These are phyloP conservation scores for Agrochola macilenta DNA, from an alignment of 2,888 invertebrate species.

Conservation along the genomic window DNA sequence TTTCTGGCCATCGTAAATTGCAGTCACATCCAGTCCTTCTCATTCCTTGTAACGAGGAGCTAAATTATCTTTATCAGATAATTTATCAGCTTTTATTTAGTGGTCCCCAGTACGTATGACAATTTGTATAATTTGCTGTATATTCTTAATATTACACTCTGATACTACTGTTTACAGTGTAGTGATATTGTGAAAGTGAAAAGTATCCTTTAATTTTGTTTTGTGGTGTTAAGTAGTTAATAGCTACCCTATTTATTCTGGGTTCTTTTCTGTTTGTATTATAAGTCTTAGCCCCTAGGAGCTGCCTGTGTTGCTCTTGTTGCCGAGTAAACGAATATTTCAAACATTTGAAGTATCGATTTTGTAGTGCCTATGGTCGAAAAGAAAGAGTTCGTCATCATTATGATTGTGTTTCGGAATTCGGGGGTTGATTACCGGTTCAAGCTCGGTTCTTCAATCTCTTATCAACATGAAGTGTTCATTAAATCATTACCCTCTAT, in stretches of 20 bases:
- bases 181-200: neutral
- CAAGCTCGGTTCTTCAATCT: neutral
- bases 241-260: too few species aligned
- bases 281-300: too few species aligned
- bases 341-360: too few species aligned
- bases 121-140: constrained; percentile 78
- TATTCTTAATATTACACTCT: constrained; percentile 9
- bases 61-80: constrained; percentile 83
- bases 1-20: neutral
- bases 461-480: neutral
- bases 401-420: neutral
- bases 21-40: constrained; percentile 68
- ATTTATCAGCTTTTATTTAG: constrained; percentile 83
- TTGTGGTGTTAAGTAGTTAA: neutral
- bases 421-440: too few species aligned
- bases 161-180: neutral
- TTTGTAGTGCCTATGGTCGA: neutral
- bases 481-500: neutral
- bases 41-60: constrained; percentile 58
- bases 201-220: neutral
- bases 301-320: too few species aligned
- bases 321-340: too few species aligned
- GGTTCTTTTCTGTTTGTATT: too few species aligned
- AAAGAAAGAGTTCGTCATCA: neutral
- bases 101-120: constrained; percentile 65